Base-by-base conservation (phyloP, 2,113 vertebrate genomes). In the Poeciliopsis retropinna region DNA sequence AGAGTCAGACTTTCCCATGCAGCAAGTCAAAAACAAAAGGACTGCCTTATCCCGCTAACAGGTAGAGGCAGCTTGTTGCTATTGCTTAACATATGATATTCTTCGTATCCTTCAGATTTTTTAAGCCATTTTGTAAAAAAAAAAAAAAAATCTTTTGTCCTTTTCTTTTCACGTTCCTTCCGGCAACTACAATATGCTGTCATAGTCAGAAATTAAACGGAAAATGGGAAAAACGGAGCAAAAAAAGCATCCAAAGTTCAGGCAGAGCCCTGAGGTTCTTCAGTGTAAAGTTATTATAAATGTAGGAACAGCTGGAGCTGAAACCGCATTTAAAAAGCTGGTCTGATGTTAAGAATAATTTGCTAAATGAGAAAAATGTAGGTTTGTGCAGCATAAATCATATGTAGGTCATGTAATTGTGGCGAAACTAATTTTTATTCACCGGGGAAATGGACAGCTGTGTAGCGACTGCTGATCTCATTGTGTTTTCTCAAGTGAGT, bases 401-500 rank as follows among this genome's bases (percentile, higher is more conserved):
- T 30, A 88, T 84, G 34, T 89, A 68, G 81, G 88, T 86, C 85
- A 84, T 64, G 37, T 30, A 19, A 22, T 13, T 31, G 44, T 70
- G 47, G 28, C 54, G 37, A 67, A 76, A 73, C 30, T 39, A 47
- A 72, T 44, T 37, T 60, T 75, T 37, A 25, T 71, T 51, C 78
- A 80, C 47, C 51, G 37, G 78, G 70, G 68, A 70, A 68, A 60
- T 62, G 68, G 72, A 82, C 84, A 88, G 86, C 86, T 88, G 83
- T 85, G 81, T 41, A 41, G 32, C 76, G 73, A 83, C 0, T n/a
- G 65, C 79, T 84, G 84, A 91, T 90, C 80, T 81, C 60, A 72
- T 90, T 64, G 64, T 11, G 76, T 64, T 84, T 57, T 57, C 25
- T 57, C 51, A 54, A 80, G 73, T 61, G 64, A 79, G 32, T 70